A percentile compares a stretch with the other conserved stretches of the same genome.
Evolutionary conservation across 2,888 invertebrate species (phyloP).

Genomic region (Idaea dimidiata): DNA sequence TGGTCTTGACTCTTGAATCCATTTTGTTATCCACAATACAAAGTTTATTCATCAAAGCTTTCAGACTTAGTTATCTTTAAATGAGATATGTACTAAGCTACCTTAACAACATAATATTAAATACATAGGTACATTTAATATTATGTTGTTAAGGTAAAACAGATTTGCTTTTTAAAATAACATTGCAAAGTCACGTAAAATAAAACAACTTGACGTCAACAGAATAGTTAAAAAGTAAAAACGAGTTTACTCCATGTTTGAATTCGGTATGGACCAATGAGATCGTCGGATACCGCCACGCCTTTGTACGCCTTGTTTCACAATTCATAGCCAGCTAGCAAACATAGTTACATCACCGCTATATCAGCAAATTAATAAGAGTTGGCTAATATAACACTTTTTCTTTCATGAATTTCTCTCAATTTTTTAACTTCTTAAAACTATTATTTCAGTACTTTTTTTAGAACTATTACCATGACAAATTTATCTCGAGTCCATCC

Average conservation of each 20-base stretch:
- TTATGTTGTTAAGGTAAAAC: neutral
- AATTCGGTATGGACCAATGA: neutral
- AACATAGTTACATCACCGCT: neutral
- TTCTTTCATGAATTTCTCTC: neutral
- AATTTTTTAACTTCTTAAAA: neutral
- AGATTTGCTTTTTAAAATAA: neutral
- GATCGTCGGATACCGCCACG: neutral
- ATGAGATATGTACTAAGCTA: too few species aligned
- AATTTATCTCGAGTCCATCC: too few species aligned
- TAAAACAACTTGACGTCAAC: neutral
- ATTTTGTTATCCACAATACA: neutral
- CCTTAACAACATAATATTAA: too few species aligned
- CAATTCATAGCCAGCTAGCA: neutral
- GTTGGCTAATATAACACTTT: neutral
- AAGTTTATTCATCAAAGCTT: neutral
- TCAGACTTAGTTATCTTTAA: too few species aligned
- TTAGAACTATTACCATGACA: too few species aligned
- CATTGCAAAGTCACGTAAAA: neutral
- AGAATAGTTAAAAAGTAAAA: neutral
- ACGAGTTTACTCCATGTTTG: neutral
- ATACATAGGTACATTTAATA: too few species aligned
- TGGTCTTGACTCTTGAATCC: constrained; percentile 11
- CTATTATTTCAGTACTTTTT: too few species aligned
- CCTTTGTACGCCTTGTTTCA: neutral
- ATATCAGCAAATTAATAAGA: neutral